Base-by-base conservation (phyloP, 53 echinoderm and acorn worm genomes). In the Hippasteria phrygiana region DNA sequence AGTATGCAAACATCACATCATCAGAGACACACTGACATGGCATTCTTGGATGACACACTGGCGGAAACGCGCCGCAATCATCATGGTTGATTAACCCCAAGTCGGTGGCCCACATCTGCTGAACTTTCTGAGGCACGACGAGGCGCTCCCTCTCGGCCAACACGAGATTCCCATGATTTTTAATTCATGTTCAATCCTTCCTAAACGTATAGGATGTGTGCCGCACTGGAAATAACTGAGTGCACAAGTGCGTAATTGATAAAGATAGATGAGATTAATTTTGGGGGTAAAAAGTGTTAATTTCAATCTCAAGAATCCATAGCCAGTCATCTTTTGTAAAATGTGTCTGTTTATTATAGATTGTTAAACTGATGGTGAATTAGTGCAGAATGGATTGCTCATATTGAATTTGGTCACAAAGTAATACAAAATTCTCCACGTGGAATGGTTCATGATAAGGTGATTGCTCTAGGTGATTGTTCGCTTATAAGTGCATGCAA, bases 71-170 rank as follows among this genome's bases (percentile, higher is more conserved):
- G 59, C 59, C 59, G 1, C 59, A 59, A 59, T 59, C 26, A 59
- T 59, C 59, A 59, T 24, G 26, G 4, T 24, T 67, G 37, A 67
- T 67, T 67, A 67, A 13, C 37, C 18, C 37, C 69, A 33, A 67
- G 22, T 67, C 69, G 14, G 7, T 67, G 69, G 69, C 69, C 69
- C 69, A 37, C 69, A 67, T 67, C 69, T 14, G 6, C 37, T 35
- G 69, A 67, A 59, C 59, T 59, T 24, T 22, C 3, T 1, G 59
- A 59, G 3, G 59, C 59, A 24, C 8, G 59, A 59, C n/a, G 59
- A 59, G 59, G 59, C 59, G 26, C 7, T 59, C 59, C 59, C 59
- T 24, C 59, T 59, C 26, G 59, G 59, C 46, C 46, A 45, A 59
- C 7, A 24, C 18, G 11, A 20, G 10, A 17, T 13, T 55, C 18